Conservation (phyloP, 2,797 vertebrate genomes). For the Pantherophis vulpinus region DNA sequence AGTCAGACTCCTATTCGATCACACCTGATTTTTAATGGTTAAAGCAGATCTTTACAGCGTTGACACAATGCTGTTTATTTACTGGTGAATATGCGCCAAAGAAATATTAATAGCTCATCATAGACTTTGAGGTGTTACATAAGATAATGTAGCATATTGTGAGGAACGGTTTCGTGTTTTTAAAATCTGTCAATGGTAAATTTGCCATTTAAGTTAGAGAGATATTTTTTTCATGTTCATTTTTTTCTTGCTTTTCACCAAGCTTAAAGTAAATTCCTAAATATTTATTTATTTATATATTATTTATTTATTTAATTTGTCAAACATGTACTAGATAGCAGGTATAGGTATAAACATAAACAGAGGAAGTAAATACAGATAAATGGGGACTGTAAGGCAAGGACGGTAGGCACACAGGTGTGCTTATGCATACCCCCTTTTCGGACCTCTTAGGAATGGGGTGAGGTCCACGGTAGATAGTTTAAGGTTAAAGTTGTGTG, state of each 20-base stretch:
- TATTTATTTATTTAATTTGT: too few relatives aligned
- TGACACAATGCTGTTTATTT: not conserved
- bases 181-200: not conserved
- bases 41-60: not conserved
- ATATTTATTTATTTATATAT: too few relatives aligned
- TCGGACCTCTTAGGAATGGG: too few relatives aligned
- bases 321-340: too few relatives aligned
- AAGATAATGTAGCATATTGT: not conserved
- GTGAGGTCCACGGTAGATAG: too few relatives aligned
- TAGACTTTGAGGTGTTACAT: not conserved
- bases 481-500: too few relatives aligned
- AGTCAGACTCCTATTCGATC: not conserved
- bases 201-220: not conserved
- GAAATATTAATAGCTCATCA: constrained; percentile 7
- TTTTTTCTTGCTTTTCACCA: not conserved
- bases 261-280: not conserved
- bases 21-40: not conserved
- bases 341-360: too few relatives aligned
- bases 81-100: not conserved
- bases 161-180: not conserved
- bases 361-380: too few relatives aligned
- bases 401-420: too few relatives aligned
- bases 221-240: not conserved
- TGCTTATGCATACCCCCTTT: too few relatives aligned
- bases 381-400: too few relatives aligned